Conservation (phyloP, 2,113 vertebrate species). For the Leucopsar rothschildi region DNA sequence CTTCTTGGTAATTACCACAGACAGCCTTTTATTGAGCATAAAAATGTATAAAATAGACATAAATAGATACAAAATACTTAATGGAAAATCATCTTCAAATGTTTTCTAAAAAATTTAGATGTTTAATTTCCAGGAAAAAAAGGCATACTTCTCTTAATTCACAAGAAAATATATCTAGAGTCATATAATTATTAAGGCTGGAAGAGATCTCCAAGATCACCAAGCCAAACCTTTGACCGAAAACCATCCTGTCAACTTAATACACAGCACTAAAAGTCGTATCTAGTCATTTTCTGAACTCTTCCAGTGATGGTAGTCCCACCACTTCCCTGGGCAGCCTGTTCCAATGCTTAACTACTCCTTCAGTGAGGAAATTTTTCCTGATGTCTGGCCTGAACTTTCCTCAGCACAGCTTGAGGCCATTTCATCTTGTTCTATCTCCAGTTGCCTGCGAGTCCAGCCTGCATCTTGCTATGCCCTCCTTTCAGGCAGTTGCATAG, state of each 20-base stretch:
- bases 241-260: background rate
- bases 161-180: background rate
- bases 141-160: background rate
- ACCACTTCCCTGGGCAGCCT: background rate
- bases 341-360: background rate
- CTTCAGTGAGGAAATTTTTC: background rate
- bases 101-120: background rate
- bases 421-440: background rate
- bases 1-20: background rate
- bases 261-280: fast-evolving
- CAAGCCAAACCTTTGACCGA: background rate
- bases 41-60: background rate
- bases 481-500: background rate
- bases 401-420: background rate
- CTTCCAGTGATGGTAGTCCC: background rate
- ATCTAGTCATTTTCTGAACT: background rate
- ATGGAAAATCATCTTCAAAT: background rate
- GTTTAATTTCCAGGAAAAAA: background rate
- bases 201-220: background rate
- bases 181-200: background rate
- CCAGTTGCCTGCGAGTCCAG: background rate
- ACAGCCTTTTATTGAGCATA: background rate
- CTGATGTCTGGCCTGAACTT: background rate
- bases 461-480: background rate
- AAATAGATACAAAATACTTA: background rate